These are phyloP conservation scores for Micropoecilia bifurca DNA, from an alignment of 2,797 vertebrate species.

Conservation along the genomic window DNA sequence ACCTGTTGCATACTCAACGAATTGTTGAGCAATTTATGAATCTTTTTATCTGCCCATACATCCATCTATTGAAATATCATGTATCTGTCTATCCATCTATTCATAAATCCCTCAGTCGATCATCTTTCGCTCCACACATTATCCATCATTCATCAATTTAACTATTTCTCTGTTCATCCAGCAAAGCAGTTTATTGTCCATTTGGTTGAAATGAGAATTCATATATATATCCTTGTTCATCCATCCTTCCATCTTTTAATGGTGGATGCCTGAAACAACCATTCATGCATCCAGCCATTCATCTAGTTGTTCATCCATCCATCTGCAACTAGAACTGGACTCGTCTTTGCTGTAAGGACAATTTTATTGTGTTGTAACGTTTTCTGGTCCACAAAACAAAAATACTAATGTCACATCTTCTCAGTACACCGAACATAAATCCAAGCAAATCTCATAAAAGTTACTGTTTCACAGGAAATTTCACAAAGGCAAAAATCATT, in stretches of 20 bases:
- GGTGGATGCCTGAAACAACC: not conserved
- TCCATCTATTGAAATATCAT: not conserved
- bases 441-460: constrained; percentile 36
- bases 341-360: not conserved
- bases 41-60: not conserved
- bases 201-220: not conserved
- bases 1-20: not conserved
- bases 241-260: not conserved
- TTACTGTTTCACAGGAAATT: constrained; percentile 48
- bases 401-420: constrained; percentile 35
- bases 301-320: not conserved
- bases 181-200: not conserved
- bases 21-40: not conserved
- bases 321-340: not conserved
- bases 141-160: not conserved
- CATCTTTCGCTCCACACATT: not conserved
- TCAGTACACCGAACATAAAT: constrained; percentile 47
- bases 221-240: not conserved
- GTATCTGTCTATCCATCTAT: not conserved
- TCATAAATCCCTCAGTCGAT: not conserved
- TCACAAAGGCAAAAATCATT: constrained; percentile 35
- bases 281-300: not conserved
- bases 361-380: constrained; percentile 44
- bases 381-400: constrained; percentile 50
- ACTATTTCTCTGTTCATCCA: not conserved